Base-by-base conservation (phyloP, 1,140 invertebrate genomes). In the Anoplolepis gracilipes region DNA sequence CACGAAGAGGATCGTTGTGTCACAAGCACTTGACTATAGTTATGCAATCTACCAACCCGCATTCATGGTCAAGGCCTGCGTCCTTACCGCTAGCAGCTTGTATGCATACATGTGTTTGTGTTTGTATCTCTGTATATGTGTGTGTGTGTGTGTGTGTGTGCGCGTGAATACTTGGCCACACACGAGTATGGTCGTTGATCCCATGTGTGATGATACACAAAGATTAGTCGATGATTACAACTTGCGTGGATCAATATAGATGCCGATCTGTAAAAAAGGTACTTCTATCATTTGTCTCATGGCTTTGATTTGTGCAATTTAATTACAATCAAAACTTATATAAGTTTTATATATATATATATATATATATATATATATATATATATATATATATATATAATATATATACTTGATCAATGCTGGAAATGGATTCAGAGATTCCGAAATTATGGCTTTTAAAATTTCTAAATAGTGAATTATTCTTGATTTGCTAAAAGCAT, bases 61-160 rank as follows among this genome's bases (percentile, higher is more conserved):
- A 89, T 93, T 93, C 93, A 94, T 93, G 93, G 93, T 93, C 93
- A 94, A 94, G 93, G 92, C 90, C 88, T 88, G 76, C n/a, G 86
- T 88, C 88, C 85, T 87, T 90, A 87, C 69, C 59, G 61, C 88
- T 85, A 81, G 65, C 13, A 69, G 61, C 16, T 39, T 19, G 61
- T 62, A 49, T 76, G 70, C 57, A 25, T 70, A 70, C 42, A 67
- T 49, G 55, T 22, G 36, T 55, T 16, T 69, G 78, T 22, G 59
- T 46, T 28, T 61, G 86, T 81, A 53, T 70, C 55, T 46, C 39
- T 39, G 62, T 28, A 39, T 11, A n/a, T 13, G n/a, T 25, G n/a
- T n/a, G n/a, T n/a, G n/a, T n/a, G 30, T 30, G 19, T 4, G 11
- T 62, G 57, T 25, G 2, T 22, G 19, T 65, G 75, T 64, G 19